Conservation (phyloP, 1,140 invertebrate species). For the Rhagoletis zephyria region DNA sequence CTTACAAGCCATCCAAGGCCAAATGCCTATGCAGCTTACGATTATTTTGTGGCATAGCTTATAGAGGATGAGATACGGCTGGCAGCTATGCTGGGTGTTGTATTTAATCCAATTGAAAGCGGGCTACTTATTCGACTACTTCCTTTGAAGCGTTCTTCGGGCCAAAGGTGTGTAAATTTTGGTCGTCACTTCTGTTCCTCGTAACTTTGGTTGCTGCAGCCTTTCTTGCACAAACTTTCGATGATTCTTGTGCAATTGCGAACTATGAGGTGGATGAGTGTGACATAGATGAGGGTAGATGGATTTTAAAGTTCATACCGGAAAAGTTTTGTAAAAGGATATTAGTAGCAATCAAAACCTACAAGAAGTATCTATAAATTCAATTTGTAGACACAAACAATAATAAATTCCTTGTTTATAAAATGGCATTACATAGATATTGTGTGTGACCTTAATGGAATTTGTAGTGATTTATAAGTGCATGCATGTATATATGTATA, state of each 20-base stretch:
- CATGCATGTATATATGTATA: neutral
- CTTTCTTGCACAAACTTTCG: neutral
- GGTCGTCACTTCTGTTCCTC: neutral
- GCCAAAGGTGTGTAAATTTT: neutral
- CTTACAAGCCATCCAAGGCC: neutral
- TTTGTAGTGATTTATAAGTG: neutral
- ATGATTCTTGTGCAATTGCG: neutral
- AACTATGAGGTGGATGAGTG: neutral
- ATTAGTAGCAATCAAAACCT: conserved; percentile 50
- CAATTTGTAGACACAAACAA: conserved; percentile 47
- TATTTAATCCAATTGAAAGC: neutral
- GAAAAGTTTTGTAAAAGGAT: conserved; percentile 41
- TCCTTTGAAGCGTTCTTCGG: neutral
- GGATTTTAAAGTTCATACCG: conserved; percentile 8
- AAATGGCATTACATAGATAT: neutral
- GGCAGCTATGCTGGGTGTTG: neutral
- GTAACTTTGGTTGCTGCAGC: neutral
- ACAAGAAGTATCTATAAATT: conserved; percentile 41
- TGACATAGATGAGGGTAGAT: neutral
- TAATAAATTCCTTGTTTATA: neutral
- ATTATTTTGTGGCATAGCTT: neutral
- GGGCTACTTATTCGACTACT: neutral
- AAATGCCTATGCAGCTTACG: conserved; percentile 21
- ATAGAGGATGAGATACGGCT: neutral
- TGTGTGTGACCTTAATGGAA: neutral